Evolutionary conservation across 2,888 invertebrate species (phyloP), one percentile per base, ranked within the genome.

Genomic region (Quadroppia sp.): DNA sequence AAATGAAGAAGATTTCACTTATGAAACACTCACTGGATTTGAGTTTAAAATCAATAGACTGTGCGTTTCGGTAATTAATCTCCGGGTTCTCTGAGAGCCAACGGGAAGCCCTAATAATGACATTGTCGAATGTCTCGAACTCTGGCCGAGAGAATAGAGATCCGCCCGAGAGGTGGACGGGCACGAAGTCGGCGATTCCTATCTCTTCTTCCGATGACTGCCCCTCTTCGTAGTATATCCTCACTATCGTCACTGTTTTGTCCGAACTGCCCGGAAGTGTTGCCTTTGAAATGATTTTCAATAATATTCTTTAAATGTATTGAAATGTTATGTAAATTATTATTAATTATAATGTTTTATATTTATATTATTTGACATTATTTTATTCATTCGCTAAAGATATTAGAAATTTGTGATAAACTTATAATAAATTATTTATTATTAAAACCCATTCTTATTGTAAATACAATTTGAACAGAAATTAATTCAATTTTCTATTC

Each of bases 11-110:
- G 17, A 17, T 36, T 36, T 36, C 36, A 7, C 36, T 36, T 36
- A 7, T 61, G 30, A 32, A 61, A 67, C 13, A 74, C 74, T 71
- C 56, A 74, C 74, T 45, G 36, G 74, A 74, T 74, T 71, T 74
- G 1, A 74, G 71, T 56, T 74, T 74, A 28, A 74, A 56, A 20
- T 74, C 74, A 32, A 74, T 32, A 20, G 74, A 71, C 61, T 71
- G 53, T 40, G 56, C 20, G 59, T 71, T 74, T 40, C 45, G 32
- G 30, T 71, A 71, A 59, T 50, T 40, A 42, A 74, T 40, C 15
- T 70, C 61, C 30, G 70, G 59, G 40, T 74, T 71, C 28, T 74
- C 71, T 36, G 71, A 30, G 20, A 74, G 61, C 74, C 74, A 74
- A 11, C 20, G 70, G 13, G 70, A 53, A 17, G 74, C 71, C 48